A percentile compares a stretch with the other conserved stretches of the same genome.
Conservation (phyloP, 2,888 invertebrate genomes). For the Lomographa bimaculata region DNA sequence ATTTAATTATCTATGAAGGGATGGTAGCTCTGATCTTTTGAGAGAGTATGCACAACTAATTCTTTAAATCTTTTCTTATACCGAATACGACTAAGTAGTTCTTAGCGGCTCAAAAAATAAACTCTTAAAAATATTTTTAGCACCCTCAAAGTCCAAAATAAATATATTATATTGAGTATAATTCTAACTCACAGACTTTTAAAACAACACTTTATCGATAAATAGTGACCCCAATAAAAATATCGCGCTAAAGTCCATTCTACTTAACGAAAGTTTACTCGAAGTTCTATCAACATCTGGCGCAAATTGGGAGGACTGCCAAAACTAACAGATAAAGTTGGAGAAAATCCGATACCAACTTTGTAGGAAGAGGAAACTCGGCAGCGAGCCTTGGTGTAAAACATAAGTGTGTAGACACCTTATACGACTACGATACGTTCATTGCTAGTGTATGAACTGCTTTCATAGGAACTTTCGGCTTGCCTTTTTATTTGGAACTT, state of each 20-base stretch:
- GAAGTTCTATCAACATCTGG: conserved; percentile 62
- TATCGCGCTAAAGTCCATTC: conserved; percentile 34
- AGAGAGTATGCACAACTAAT: no score
- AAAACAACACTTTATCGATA: conserved; percentile 4
- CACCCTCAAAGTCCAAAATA: no score
- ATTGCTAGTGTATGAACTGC: conserved; percentile 32
- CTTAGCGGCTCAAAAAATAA: no score
- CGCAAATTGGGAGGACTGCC: conserved; percentile 65
- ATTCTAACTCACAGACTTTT: no score
- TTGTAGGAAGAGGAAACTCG: conserved; percentile 42
- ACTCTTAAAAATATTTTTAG: no score
- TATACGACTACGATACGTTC: conserved; percentile 22
- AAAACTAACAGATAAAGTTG: conserved; percentile 48
- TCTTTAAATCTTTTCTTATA: no score
- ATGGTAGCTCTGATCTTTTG: no score
- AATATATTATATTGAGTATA: no score
- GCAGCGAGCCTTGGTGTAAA: conserved; percentile 24
- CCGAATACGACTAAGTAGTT: no score
- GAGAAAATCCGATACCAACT: conserved; percentile 54
- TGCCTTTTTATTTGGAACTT: neutral
- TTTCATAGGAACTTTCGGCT: neutral
- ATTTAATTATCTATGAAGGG: no score
- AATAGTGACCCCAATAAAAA: conserved; percentile 39
- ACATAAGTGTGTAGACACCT: conserved; percentile 15
- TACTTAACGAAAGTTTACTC: conserved; percentile 49